These are phyloP conservation scores for Zalophus californianus DNA, from an alignment of 2,797 vertebrate genomes.

Conservation along the genomic window DNA sequence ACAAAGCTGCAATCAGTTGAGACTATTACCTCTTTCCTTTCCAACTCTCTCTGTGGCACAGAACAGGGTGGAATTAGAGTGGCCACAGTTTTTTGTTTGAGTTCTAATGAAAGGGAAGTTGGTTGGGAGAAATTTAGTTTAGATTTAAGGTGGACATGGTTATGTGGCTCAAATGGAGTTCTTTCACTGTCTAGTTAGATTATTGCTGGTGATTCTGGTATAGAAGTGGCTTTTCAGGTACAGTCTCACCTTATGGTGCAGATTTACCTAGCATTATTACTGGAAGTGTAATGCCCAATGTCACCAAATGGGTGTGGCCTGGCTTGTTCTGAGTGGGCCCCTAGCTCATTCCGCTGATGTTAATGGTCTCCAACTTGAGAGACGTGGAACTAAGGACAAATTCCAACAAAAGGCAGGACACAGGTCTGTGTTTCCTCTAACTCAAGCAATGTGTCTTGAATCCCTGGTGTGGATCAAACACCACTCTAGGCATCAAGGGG, in stretches of 20 bases:
- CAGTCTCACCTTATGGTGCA: neutral
- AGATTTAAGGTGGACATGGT: neutral
- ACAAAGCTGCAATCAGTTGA: neutral
- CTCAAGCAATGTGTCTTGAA: neutral
- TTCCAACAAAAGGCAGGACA: neutral
- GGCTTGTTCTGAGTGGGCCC: neutral
- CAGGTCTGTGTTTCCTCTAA: neutral
- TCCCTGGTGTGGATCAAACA: neutral
- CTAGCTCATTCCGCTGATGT: neutral
- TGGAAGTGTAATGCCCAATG: neutral
- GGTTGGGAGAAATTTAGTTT: neutral
- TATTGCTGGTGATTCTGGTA: neutral
- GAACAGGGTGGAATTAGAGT: neutral
- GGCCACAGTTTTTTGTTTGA: neutral
- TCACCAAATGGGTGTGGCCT: neutral
- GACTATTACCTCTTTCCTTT: neutral
- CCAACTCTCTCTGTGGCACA: neutral
- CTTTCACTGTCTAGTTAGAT: neutral
- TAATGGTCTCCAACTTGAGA: neutral
- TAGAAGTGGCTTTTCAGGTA: neutral
- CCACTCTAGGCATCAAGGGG: neutral
- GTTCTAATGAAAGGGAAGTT: neutral
- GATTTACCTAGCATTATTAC: neutral
- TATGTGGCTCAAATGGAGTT: neutral
- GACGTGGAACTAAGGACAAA: neutral